Base-by-base conservation (phyloP, 1,140 invertebrate species). In the Lepidostoma basale region DNA sequence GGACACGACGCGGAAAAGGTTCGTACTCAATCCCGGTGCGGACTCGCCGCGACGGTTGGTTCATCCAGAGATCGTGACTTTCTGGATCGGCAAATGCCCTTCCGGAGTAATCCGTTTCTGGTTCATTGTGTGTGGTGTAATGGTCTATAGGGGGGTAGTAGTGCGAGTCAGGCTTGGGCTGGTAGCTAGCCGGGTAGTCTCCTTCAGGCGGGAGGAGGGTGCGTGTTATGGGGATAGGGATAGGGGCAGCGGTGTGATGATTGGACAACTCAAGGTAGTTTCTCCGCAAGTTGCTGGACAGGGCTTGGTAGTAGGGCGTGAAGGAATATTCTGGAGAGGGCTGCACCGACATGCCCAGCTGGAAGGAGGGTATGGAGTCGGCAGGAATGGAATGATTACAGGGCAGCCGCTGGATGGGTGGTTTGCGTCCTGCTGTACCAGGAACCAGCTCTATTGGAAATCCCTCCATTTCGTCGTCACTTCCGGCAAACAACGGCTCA, bases 381-480 rank as follows among this genome's bases (percentile, higher is more conserved):
- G 25, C 18, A 8, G 70, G 58, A 14, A 67, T 62, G 12, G 67
- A 52, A n/a, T 68, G 39, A 28, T 69, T 69, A 25, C 66, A 68
- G 0, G 70, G 70, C 10, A 44, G 67, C 5, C 36, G 26, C 59
- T 69, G 70, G 4, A 69, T 44, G 9, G 65, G 70, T 0, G 56
- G 28, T n/a, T 68, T 68, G 1, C 42, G n/a, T n/a, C 49, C 47
- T 10, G 42, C 33, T 3, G 16, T 44, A 1, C 44, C 22, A 10
- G 52, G 3, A 30, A 16, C 26, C 3, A n/a, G 26, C 10, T 47
- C 45, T 6, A 60, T 5, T 2, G 78, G 80, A 9, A 83, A 60
- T 5, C 81, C 77, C 73, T 81, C 78, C 44, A 83, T 76, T 58
- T 83, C 82, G 70, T 83, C 82, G 73, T 83, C 82, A 73, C 81